A percentile compares a stretch with the other conserved stretches of the same genome.
These are phyloP conservation scores for Schizaphis graminum DNA, from an alignment of 2,888 invertebrate species.

Conservation along the genomic window DNA sequence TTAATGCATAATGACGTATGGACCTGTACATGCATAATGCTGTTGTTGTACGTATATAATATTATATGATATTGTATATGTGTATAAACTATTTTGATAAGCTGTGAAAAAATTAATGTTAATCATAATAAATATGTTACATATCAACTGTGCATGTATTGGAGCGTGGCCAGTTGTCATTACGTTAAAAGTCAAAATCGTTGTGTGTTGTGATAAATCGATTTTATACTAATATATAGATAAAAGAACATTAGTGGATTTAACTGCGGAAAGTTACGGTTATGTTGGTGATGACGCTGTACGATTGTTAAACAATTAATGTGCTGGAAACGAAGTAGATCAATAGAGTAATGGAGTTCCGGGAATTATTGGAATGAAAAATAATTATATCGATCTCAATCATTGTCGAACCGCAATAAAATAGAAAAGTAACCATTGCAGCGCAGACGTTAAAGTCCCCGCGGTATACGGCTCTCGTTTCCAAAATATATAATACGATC, in stretches of 20 bases:
- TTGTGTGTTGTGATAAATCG: neutral
- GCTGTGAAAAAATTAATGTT: neutral
- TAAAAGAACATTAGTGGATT: neutral
- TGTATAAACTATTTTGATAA: neutral
- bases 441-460: neutral
- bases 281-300: neutral
- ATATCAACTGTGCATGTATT: neutral
- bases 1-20: neutral
- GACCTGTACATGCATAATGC: neutral
- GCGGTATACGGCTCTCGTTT: neutral
- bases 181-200: neutral
- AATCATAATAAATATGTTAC: neutral
- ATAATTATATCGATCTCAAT: conserved; percentile 23
- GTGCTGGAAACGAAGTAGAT: conserved; percentile 5
- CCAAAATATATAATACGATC: neutral
- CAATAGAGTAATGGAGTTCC: neutral
- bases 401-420: conserved; percentile 37
- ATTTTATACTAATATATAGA: neutral
- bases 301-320: neutral
- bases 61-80: no score
- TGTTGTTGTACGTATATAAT: neutral
- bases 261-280: neutral
- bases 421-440: neutral
- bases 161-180: neutral
- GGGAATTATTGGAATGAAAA: neutral